These are phyloP conservation scores for Astyanax mexicanus DNA, from an alignment of 2,797 vertebrate genomes.

Conservation along the genomic window DNA sequence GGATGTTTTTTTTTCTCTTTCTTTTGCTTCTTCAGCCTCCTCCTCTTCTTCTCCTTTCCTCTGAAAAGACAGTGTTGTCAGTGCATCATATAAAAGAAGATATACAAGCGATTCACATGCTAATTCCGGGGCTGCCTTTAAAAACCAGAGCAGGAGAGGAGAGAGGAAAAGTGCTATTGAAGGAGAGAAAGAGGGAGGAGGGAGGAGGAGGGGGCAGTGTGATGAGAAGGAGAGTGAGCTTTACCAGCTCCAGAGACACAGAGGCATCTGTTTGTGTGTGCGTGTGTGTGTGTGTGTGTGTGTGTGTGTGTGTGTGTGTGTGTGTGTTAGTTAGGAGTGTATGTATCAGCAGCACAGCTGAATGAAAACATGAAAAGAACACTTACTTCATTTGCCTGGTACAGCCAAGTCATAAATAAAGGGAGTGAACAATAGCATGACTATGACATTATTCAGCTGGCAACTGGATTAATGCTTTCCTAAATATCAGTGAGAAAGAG, in stretches of 20 bases:
- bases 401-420: constrained; percentile 98
- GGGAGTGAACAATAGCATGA: constrained; percentile 95
- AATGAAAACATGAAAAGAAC: constrained; percentile 96
- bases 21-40: constrained; percentile 34
- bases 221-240: constrained; percentile 58
- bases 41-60: constrained; percentile 60
- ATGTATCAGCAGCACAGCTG: constrained; percentile 96
- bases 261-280: constrained; percentile 72
- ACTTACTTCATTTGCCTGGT: constrained; percentile 98
- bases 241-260: constrained; percentile 77
- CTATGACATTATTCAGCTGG: constrained; percentile 92
- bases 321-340: constrained; percentile 83
- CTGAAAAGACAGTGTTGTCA: constrained; percentile 83
- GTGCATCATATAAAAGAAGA: constrained; percentile 89
- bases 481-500: not conserved
- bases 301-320: constrained; percentile 90
- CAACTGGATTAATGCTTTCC: constrained; percentile 97
- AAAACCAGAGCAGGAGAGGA: constrained; percentile 76
- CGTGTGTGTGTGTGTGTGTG: constrained; percentile 84
- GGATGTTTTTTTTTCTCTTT: constrained; percentile 71
- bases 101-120: constrained; percentile 90
- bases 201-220: constrained; percentile 16
- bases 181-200: constrained; percentile 55
- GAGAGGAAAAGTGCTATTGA: constrained; percentile 84
- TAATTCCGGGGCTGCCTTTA: constrained; percentile 84